Percentiles rank a stretch among this genome's conserved stretches.
phyloP scores from a whole-genome alignment of 2,797 vertebrate genomes.

The Enteromius argenteus region DNA sequence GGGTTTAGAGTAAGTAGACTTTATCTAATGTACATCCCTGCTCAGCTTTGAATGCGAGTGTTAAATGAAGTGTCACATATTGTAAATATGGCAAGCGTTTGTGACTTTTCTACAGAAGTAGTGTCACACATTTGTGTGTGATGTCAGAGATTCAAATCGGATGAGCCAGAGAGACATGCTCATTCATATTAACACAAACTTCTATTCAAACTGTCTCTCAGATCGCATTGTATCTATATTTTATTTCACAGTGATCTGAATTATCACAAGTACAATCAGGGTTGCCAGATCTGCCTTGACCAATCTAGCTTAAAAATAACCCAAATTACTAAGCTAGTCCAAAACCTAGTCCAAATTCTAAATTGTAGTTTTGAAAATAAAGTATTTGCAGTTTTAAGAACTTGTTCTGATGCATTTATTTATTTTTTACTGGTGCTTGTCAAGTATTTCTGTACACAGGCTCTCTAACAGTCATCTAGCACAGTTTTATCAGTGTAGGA shows the following conservation, averaged over 20 bases:
- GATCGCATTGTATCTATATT: neutral
- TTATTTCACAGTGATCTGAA: neutral
- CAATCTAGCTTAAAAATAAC: neutral
- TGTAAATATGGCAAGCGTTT: neutral
- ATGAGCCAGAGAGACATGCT: neutral
- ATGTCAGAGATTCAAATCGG: neutral
- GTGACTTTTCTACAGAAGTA: neutral
- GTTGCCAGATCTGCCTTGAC: neutral
- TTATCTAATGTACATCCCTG: conserved; percentile 24
- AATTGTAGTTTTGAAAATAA: neutral
- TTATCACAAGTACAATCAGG: neutral
- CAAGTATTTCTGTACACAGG: neutral
- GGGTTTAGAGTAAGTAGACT: conserved; percentile 39
- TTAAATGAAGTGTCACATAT: neutral
- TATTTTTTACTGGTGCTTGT: neutral
- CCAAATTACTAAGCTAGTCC: neutral
- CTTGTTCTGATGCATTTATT: neutral
- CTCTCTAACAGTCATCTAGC: neutral
- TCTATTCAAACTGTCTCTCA: neutral
- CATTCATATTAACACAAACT: neutral
- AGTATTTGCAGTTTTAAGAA: neutral
- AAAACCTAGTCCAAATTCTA: neutral
- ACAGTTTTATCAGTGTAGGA: neutral
- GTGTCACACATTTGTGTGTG: neutral
- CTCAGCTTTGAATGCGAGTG: conserved; percentile 22